Evolutionary conservation across 2,113 vertebrate genomes (phyloP).

Genomic region (cattle (Bos taurus)): DNA sequence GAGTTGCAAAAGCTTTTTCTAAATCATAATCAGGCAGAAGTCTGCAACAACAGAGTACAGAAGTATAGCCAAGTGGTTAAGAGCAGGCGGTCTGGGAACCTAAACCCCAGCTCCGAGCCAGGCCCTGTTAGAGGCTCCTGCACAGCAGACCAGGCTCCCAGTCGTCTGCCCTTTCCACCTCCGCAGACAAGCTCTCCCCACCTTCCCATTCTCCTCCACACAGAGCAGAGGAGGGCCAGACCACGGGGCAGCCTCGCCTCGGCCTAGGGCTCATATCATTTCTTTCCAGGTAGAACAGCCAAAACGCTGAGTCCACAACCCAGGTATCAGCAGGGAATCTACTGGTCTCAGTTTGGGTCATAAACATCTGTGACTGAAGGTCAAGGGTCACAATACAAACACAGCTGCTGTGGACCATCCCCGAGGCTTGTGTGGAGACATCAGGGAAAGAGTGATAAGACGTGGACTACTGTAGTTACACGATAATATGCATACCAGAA

Average conservation of each 20-base stretch:
- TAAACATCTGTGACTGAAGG: background rate
- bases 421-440: fast-evolving
- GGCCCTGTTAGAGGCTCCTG: fast-evolving
- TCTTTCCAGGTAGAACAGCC: background rate
- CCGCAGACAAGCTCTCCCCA: background rate
- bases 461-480: fast-evolving
- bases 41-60: background rate
- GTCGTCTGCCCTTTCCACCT: background rate
- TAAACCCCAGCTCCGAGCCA: background rate
- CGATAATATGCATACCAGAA: fast-evolving
- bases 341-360: fast-evolving
- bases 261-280: fast-evolving
- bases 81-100: background rate
- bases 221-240: too few species aligned
- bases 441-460: fast-evolving
- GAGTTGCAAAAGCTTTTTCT: background rate
- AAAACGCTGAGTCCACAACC: background rate
- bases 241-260: background rate
- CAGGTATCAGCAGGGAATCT: background rate
- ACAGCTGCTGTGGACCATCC: fast-evolving
- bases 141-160: fast-evolving
- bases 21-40: background rate
- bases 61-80: fast-evolving
- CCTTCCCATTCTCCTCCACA: background rate
- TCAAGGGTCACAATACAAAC: background rate